Conservation (phyloP, 2,113 vertebrate genomes). For the Meriones unguiculatus region DNA sequence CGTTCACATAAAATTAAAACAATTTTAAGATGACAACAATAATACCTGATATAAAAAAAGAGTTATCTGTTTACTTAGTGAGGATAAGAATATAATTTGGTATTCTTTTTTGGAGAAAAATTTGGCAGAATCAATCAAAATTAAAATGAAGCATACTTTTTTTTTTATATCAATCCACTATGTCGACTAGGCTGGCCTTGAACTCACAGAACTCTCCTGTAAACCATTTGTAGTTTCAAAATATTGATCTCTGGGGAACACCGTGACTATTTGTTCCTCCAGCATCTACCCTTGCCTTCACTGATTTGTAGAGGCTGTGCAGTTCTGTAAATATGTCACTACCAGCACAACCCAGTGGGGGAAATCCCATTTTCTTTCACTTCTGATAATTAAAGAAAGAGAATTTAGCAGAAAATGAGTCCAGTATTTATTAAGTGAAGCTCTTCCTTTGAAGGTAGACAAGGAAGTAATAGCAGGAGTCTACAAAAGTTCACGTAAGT, state of each 20-base stretch:
- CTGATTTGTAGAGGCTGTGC: too few relatives aligned
- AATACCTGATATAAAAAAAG: neutral
- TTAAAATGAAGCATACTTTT: neutral
- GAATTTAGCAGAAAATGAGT: neutral
- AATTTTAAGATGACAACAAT: neutral
- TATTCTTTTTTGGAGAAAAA: neutral
- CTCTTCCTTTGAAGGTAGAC: neutral
- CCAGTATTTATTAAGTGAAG: neutral
- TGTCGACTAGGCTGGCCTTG: neutral
- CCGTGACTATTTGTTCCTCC: neutral
- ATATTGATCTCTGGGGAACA: neutral
- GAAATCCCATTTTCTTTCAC: neutral
- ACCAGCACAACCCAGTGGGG: neutral
- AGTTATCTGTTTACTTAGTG: neutral
- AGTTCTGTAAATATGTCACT: neutral
- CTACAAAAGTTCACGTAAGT: neutral
- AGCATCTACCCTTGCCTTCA: neutral
- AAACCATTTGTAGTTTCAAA: neutral
- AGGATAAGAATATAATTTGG: neutral
- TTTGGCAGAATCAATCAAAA: conserved; percentile 1
- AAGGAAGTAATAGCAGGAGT: neutral
- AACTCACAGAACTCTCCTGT: neutral
- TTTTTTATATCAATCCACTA: neutral
- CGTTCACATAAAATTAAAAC: neutral
- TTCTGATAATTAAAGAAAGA: neutral